Evolutionary conservation across 2,113 vertebrate species (phyloP).

Genomic region (Poeciliopsis prolifica): DNA sequence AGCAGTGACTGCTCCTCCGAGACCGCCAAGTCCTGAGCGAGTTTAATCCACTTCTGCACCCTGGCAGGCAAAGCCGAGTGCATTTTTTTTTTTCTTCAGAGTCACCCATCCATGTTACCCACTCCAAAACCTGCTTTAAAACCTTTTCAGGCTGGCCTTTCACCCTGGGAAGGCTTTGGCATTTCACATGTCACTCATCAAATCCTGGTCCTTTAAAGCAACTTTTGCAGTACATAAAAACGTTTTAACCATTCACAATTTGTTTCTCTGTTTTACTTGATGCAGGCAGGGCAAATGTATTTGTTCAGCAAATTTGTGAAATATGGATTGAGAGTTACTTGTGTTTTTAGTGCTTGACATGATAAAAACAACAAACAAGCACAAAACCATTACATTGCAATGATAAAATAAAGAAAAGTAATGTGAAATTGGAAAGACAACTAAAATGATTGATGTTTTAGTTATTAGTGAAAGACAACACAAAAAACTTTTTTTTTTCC

Average conservation of each 20-base stretch:
- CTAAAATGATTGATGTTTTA: too few species aligned
- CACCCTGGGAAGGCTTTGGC: background rate
- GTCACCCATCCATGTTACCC: conserved; percentile 3
- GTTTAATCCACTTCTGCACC: conserved; percentile 47
- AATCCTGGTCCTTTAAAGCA: background rate
- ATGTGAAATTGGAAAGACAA: too few species aligned
- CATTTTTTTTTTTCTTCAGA: conserved; percentile 16
- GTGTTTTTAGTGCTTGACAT: too few species aligned
- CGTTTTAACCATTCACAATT: background rate
- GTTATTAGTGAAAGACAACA: too few species aligned
- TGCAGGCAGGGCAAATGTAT: too few species aligned
- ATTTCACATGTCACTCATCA: background rate
- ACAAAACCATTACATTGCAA: too few species aligned
- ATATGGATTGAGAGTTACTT: too few species aligned
- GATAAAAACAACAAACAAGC: too few species aligned
- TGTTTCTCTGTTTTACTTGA: background rate
- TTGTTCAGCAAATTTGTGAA: too few species aligned
- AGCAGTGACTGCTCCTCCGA: conserved; percentile 20
- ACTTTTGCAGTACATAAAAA: conserved; percentile 1
- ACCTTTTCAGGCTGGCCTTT: background rate
- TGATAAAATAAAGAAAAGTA: too few species aligned
- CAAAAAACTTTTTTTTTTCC: too few species aligned
- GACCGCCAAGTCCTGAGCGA: conserved; percentile 33
- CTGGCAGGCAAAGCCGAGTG: conserved; percentile 26
- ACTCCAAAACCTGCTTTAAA: background rate